Evolutionary conservation across 1,140 invertebrate species (phyloP).

Genomic region (Tetramorium parvispinum): DNA sequence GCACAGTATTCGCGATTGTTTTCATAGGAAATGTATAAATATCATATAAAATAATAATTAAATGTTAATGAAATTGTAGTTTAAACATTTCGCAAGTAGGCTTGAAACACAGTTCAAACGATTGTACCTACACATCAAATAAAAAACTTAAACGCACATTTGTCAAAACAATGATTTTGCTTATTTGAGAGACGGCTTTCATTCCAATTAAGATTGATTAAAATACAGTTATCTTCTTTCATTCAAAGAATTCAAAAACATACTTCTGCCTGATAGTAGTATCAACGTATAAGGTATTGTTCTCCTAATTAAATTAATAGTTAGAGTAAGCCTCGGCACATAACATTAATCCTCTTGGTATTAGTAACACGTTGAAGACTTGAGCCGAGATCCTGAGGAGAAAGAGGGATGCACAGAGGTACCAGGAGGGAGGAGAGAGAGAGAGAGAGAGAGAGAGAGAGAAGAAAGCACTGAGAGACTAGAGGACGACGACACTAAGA

Average conservation of each 20-base stretch:
- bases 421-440: neutral
- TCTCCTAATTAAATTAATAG: constrained; percentile 82
- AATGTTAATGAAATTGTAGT: neutral
- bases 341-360: constrained; percentile 81
- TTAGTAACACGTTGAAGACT: constrained; percentile 77
- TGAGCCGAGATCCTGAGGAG: constrained; percentile 54
- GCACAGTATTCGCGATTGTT: neutral
- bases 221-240: neutral
- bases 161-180: neutral
- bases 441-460: constrained; percentile 13
- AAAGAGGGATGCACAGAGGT: constrained; percentile 35
- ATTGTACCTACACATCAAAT: neutral
- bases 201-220: neutral
- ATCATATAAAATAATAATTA: neutral
- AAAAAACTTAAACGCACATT: neutral
- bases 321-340: constrained; percentile 75
- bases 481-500: constrained; percentile 59
- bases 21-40: neutral
- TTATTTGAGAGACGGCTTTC: neutral
- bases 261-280: constrained; percentile 2
- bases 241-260: neutral
- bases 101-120: neutral
- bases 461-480: constrained; percentile 47
- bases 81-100: neutral
- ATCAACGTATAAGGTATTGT: constrained; percentile 79